phyloP scores from a whole-genome alignment of 2,888 invertebrate genomes.

The Parnassius smintheus region DNA sequence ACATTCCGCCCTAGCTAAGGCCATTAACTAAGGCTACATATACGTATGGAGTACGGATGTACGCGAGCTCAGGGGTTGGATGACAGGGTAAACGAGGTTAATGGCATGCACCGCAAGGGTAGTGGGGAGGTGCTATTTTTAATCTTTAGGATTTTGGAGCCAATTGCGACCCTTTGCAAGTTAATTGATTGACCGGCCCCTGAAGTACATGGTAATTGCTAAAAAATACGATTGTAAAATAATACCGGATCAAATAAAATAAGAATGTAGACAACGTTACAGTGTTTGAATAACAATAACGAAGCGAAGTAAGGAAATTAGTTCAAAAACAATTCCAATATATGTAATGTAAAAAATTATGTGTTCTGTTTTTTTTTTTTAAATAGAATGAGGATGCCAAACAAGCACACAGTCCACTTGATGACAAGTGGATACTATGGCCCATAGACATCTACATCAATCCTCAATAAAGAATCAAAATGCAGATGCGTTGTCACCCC shows the following conservation, averaged over 20 bases:
- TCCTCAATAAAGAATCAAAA: no score
- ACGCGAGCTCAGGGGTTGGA: conserved; percentile 16
- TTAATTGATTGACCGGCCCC: conserved; percentile 23
- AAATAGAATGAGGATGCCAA: no score
- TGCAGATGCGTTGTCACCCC: no score
- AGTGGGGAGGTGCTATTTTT: conserved; percentile 17
- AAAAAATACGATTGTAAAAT: conserved; percentile 2
- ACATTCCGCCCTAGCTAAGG: conserved; percentile 9
- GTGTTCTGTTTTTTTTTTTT: no score
- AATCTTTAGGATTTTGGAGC: conserved; percentile 23
- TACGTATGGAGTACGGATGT: conserved; percentile 17
- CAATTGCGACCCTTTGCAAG: conserved; percentile 20
- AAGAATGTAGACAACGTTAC: neutral
- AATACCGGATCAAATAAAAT: neutral
- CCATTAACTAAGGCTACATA: conserved; percentile 1
- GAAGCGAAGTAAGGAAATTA: neutral
- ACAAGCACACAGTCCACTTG: no score
- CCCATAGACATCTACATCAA: no score
- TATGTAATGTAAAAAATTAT: no score
- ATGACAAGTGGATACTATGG: no score
- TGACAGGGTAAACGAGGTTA: conserved; percentile 25
- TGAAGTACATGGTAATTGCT: conserved; percentile 3
- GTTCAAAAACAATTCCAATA: no score
- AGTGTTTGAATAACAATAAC: neutral
- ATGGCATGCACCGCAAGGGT: conserved; percentile 16